These are phyloP conservation scores for Drosophila siamana DNA, from an alignment of 2,888 invertebrate species.

Conservation along the genomic window DNA sequence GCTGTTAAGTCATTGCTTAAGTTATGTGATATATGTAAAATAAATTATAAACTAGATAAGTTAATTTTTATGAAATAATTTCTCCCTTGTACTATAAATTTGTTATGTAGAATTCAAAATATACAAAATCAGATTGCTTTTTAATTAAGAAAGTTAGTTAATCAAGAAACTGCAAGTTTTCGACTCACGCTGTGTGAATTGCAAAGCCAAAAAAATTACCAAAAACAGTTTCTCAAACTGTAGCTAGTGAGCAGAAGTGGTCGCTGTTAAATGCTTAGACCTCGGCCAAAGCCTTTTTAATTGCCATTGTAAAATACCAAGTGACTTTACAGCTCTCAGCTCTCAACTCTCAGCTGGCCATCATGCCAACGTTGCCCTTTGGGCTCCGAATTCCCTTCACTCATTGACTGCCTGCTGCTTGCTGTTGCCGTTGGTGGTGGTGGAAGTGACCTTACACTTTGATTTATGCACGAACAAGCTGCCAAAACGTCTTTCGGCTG, in stretches of 20 bases:
- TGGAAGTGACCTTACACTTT: slow-evolving; percentile 50
- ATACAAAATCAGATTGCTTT: no score
- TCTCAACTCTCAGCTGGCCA: slow-evolving; percentile 37
- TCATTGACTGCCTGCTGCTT: slow-evolving; percentile 11
- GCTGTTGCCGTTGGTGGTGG: no score
- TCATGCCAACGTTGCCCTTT: neutral
- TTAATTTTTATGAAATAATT: no score
- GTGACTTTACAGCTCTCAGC: slow-evolving; percentile 48
- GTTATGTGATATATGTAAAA: no score
- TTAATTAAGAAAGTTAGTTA: neutral
- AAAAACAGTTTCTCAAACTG: no score
- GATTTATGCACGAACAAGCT: slow-evolving; percentile 71
- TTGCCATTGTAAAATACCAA: slow-evolving; percentile 62
- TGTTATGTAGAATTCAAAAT: no score
- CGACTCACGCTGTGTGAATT: neutral
- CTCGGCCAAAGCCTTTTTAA: slow-evolving; percentile 62
- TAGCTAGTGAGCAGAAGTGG: slow-evolving; percentile 6
- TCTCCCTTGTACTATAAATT: no score
- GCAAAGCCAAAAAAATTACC: neutral
- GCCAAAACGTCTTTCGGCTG: slow-evolving; percentile 63
- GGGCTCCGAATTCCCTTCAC: neutral
- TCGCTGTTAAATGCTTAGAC: slow-evolving; percentile 45
- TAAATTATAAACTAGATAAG: no score
- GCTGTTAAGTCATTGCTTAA: no score
- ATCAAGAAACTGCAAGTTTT: neutral